Conservation (phyloP, 1,140 invertebrate species). For the Pemphigus obesinymphae region DNA sequence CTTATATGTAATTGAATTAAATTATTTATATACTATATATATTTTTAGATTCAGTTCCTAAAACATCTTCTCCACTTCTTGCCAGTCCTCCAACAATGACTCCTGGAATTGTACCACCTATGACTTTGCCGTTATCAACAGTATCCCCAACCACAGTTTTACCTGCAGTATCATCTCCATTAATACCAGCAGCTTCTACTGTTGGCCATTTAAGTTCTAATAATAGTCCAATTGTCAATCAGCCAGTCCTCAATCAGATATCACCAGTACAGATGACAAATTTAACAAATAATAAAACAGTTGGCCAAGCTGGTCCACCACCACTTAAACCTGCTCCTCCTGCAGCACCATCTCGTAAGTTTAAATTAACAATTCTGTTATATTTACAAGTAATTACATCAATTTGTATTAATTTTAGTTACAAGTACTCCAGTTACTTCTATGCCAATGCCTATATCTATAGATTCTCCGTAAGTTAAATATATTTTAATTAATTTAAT, state of each 20-base stretch:
- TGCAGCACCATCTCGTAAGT: slow-evolving; percentile 28
- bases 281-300: background rate
- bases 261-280: background rate
- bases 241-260: background rate
- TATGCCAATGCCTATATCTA: slow-evolving; percentile 39
- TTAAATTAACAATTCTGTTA: background rate
- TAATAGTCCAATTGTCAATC: background rate
- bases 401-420: slow-evolving; percentile 15
- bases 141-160: slow-evolving; percentile 4
- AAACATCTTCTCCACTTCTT: slow-evolving; percentile 42
- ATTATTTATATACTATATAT: background rate
- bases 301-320: background rate
- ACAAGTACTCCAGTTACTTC: slow-evolving; percentile 44
- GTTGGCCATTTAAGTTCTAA: background rate
- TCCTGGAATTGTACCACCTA: slow-evolving; percentile 47
- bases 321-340: background rate
- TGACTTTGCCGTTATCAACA: slow-evolving; percentile 45
- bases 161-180: background rate
- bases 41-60: slow-evolving; percentile 35
- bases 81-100: slow-evolving; percentile 38
- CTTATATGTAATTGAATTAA: background rate
- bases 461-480: slow-evolving; percentile 32
- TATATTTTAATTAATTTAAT: background rate
- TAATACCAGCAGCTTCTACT: background rate
- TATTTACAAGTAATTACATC: slow-evolving; percentile 31